A percentile compares a stretch with the other conserved stretches of the same genome.
Evolutionary conservation across 1,140 invertebrate species (phyloP).

Genomic region (Trichoplusia ni): DNA sequence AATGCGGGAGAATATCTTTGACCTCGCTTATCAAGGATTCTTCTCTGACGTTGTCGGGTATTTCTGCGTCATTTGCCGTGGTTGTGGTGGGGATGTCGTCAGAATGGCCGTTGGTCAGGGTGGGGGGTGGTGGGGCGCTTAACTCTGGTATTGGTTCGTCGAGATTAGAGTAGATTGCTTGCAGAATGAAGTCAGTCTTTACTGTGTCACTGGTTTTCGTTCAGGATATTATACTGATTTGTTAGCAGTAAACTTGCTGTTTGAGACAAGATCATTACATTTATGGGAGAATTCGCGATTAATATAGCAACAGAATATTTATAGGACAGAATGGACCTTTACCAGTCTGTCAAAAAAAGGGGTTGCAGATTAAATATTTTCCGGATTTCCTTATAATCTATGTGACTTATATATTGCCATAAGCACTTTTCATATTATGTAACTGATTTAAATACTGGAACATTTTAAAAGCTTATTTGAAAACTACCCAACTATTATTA

Average conservation of each 20-base stretch:
- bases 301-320: too few relatives aligned
- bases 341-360: too few relatives aligned
- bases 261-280: background rate
- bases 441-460: too few relatives aligned
- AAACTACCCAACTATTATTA: too few relatives aligned
- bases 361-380: too few relatives aligned
- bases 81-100: conserved; percentile 54
- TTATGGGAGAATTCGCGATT: background rate
- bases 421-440: too few relatives aligned
- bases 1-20: conserved; percentile 90
- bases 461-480: too few relatives aligned
- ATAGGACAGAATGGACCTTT: too few relatives aligned
- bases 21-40: conserved; percentile 86
- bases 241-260: background rate
- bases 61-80: conserved; percentile 65
- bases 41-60: conserved; percentile 79
- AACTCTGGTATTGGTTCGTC: conserved; percentile 59
- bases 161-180: conserved; percentile 76
- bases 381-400: too few relatives aligned
- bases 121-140: conserved; percentile 31
- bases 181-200: conserved; percentile 82
- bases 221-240: conserved; percentile 46
- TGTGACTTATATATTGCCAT: too few relatives aligned
- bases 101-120: conserved; percentile 56
- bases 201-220: conserved; percentile 81